Conservation (phyloP, 2,888 invertebrate species). For the Caenorhabditis sinica region DNA sequence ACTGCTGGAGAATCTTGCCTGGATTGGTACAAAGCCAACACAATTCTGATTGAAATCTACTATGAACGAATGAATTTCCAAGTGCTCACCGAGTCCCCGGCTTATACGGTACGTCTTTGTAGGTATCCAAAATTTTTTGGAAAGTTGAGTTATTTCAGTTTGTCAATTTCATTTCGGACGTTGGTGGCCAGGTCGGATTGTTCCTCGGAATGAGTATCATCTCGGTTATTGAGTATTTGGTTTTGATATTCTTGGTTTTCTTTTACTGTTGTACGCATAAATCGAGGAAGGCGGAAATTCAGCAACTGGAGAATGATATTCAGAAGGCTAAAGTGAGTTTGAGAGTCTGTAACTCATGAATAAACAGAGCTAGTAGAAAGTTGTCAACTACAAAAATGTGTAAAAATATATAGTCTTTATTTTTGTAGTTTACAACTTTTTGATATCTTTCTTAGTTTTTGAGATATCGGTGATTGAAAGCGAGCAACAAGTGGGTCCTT, state of each 20-base stretch:
- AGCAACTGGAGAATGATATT: constrained; percentile 67
- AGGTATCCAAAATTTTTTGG: not conserved
- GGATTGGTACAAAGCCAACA: constrained; percentile 81
- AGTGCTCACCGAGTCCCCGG: constrained; percentile 78
- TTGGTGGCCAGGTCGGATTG: constrained; percentile 84
- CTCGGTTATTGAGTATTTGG: constrained; percentile 70
- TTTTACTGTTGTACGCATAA: constrained; percentile 73
- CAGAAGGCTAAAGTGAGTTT: constrained; percentile 56
- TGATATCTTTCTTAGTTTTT: not conserved
- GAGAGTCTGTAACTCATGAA: not conserved
- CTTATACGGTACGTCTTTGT: constrained; percentile 75
- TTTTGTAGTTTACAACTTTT: not conserved
- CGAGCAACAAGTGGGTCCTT: too few relatives aligned
- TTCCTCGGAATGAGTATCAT: constrained; percentile 83
- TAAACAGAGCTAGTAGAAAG: not conserved
- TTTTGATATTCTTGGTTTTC: constrained; percentile 68
- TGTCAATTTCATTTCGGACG: constrained; percentile 84
- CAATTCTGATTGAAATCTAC: constrained; percentile 84
- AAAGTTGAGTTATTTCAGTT: constrained; percentile 81
- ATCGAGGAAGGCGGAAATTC: constrained; percentile 63
- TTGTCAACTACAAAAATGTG: not conserved
- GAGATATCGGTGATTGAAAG: too few relatives aligned
- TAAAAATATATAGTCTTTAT: not conserved
- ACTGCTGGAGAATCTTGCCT: constrained; percentile 43
- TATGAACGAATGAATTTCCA: constrained; percentile 84